phyloP scores from a whole-genome alignment of 2,113 vertebrate genomes.

The Panthera tigris region DNA sequence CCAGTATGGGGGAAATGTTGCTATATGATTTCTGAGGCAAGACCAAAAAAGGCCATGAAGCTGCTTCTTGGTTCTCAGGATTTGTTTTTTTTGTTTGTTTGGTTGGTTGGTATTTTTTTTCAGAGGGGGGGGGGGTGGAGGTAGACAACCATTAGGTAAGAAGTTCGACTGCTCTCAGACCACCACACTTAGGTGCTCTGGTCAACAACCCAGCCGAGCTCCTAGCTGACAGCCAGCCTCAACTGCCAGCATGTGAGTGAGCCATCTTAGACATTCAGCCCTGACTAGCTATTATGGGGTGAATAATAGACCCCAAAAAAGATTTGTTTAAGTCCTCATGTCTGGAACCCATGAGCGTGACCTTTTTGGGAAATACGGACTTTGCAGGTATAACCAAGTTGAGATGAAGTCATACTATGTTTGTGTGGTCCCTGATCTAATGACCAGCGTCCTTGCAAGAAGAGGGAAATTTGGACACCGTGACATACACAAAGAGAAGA shows the following conservation, averaged over 20 bases:
- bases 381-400: not conserved
- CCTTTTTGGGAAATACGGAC: not conserved
- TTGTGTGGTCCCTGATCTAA: not conserved
- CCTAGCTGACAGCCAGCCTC: not conserved
- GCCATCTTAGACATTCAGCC: not conserved
- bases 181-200: not conserved
- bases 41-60: not conserved
- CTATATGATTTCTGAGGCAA: not conserved
- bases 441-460: not conserved
- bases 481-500: not conserved
- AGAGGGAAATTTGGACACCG: not conserved
- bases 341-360: too few species aligned
- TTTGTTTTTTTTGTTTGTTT: too few species aligned
- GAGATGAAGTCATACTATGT: not conserved
- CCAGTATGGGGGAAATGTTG: too few species aligned
- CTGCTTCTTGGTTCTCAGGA: not conserved
- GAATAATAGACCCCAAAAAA: not conserved
- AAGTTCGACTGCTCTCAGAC: not conserved
- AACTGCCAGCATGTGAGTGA: not conserved
- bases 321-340: not conserved
- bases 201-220: not conserved
- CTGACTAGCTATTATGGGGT: not conserved
- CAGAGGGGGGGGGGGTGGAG: fast-evolving
- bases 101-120: not conserved
- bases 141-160: not conserved